Percentiles rank a stretch among this genome's conserved stretches.
Evolutionary conservation across 2,113 vertebrate species (phyloP).

Genomic region (Tragelaphus imberbis): DNA sequence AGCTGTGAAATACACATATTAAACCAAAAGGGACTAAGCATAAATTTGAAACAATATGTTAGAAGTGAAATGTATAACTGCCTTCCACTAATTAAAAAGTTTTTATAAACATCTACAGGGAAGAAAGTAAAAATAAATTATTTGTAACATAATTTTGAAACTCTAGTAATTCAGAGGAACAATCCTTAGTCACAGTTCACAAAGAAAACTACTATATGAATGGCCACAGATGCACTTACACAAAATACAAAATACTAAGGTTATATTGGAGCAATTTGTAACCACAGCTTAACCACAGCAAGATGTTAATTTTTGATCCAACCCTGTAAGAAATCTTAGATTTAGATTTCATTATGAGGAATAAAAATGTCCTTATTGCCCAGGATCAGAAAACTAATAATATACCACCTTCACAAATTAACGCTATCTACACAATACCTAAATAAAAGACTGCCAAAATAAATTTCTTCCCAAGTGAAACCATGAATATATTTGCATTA

Average conservation of each 20-base stretch:
- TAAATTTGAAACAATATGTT: not conserved
- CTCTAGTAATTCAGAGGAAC: not conserved
- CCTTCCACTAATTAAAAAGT: not conserved
- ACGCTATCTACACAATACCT: not conserved
- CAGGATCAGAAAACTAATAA: not conserved
- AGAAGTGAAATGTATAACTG: not conserved
- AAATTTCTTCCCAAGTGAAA: not conserved
- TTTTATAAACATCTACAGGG: not conserved
- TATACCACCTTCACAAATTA: slow-evolving; percentile 19
- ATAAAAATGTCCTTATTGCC: slow-evolving; percentile 28
- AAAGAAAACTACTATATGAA: not conserved
- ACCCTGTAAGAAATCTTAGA: not conserved
- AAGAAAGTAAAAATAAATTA: slow-evolving; percentile 39
- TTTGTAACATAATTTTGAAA: slow-evolving; percentile 28
- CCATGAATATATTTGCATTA: not conserved
- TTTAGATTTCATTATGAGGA: slow-evolving; percentile 31
- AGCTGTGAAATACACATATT: not conserved
- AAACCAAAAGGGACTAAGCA: not conserved
- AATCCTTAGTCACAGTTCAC: not conserved
- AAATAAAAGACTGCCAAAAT: not conserved
- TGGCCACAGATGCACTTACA: not conserved
- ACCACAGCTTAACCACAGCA: slow-evolving; percentile 7
- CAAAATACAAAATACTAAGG: not conserved
- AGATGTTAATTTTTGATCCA: slow-evolving; percentile 1
- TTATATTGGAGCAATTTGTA: not conserved